Evolutionary conservation across 1,140 invertebrate genomes (phyloP), one percentile per base, ranked within the genome.

Genomic region (Drosophila obscura): DNA sequence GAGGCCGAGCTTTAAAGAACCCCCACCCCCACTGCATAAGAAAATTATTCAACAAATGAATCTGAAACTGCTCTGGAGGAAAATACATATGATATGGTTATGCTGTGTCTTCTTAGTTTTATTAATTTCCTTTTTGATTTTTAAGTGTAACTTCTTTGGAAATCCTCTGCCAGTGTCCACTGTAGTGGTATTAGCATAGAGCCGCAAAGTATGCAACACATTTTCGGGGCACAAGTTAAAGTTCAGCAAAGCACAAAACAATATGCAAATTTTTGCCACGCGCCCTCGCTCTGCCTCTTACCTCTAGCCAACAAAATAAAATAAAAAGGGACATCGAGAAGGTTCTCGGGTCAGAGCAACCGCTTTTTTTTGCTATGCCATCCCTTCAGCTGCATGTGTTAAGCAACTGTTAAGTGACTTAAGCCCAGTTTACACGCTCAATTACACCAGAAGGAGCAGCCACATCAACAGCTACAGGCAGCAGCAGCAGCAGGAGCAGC

Each of bases 191-290:
- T 87, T 87, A 83, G 80, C 83, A 87, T 87, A 87, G 80, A 56
- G 75, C 79, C 80, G 79, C 75, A 88, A 87, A 87, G 83, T 77
- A 88, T 87, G 83, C 83, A 88, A 72, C 79, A 87, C 78, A 85
- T 85, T 75, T 82, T 66, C 59, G n/a, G 51, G 72, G 53, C 75
- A 78, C 58, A 68, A 82, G 75, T 66, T 55, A 88, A 88, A 87
- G 83, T 87, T 87, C 79, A 82, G 53, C 67, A 59, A 63, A 68
- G 59, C 59, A 75, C 66, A 77, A 80, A 82, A 88, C 71, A 87
- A 80, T 88, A 87, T 87, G 83, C 80, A 79, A 88, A 88, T 88
- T 56, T 53, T 53, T 28, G 31, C 46, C 43, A 62, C 50, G 62
- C 41, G 16, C 43, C 62, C 44, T 26, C 62, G 26, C 50, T 5